Evolutionary conservation across 1,140 invertebrate genomes (phyloP).

Genomic region (Adelges cooleyi): DNA sequence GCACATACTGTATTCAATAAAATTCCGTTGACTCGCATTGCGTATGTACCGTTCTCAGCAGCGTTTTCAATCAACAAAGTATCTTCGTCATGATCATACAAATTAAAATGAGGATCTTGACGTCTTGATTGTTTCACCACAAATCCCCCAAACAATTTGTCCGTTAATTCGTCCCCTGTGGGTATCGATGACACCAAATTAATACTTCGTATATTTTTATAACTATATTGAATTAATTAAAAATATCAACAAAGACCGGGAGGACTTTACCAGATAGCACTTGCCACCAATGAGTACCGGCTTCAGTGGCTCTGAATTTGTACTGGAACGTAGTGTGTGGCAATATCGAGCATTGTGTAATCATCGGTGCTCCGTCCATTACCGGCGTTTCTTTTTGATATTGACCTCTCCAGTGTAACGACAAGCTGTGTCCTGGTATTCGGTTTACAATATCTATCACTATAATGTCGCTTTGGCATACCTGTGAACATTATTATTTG

Average conservation of each 20-base stretch:
- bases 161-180: slow-evolving; percentile 53
- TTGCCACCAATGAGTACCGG: slow-evolving; percentile 65
- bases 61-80: slow-evolving; percentile 42
- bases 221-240: not conserved
- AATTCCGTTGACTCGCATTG: slow-evolving; percentile 50
- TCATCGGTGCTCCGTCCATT: slow-evolving; percentile 74
- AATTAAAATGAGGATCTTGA: slow-evolving; percentile 49
- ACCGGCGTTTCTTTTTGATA: slow-evolving; percentile 62
- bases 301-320: slow-evolving; percentile 56
- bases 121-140: slow-evolving; percentile 61
- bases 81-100: slow-evolving; percentile 68
- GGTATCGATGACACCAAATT: not conserved
- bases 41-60: slow-evolving; percentile 36
- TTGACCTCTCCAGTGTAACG: slow-evolving; percentile 75
- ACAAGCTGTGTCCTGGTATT: slow-evolving; percentile 54
- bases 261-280: slow-evolving; percentile 7
- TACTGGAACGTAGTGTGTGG: slow-evolving; percentile 72
- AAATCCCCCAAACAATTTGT: slow-evolving; percentile 66
- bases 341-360: slow-evolving; percentile 73
- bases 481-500: no score
- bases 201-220: not conserved
- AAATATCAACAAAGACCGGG: no score
- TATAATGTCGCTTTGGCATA: slow-evolving; percentile 74
- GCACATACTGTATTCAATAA: slow-evolving; percentile 33
- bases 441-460: slow-evolving; percentile 72